These are phyloP conservation scores for Herpetotheres cachinnans DNA, from an alignment of 2,113 vertebrate species.

Conservation along the genomic window DNA sequence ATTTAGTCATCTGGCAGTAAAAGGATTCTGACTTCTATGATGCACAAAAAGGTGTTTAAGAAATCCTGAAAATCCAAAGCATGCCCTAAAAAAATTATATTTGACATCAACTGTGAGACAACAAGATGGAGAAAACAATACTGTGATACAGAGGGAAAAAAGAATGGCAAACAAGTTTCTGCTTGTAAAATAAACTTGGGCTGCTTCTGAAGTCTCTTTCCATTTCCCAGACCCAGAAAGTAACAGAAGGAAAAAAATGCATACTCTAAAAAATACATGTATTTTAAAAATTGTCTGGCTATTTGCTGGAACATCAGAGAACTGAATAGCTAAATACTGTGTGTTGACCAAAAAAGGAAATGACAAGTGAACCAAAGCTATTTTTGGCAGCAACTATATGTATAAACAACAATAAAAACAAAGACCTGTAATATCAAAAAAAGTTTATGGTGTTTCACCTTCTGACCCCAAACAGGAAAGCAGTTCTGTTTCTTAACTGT, in stretches of 20 bases:
- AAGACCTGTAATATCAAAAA: not conserved
- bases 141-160: not conserved
- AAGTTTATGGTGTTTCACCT: not conserved
- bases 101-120: not conserved
- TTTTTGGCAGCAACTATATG: not conserved
- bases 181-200: not conserved
- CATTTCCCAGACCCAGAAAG: not conserved
- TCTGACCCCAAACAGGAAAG: not conserved
- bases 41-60: not conserved
- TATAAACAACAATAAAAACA: not conserved
- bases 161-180: not conserved
- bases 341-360: not conserved
- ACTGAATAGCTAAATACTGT: not conserved
- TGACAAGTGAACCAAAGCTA: not conserved
- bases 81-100: not conserved
- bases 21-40: not conserved
- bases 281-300: not conserved
- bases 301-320: not conserved
- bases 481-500: not conserved
- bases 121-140: not conserved
- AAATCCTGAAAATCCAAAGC: not conserved
- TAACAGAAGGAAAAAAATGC: not conserved
- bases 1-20: not conserved
- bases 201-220: not conserved
- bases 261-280: not conserved